Conservation (phyloP, 1,140 invertebrate species). For the Ceratina australensis region DNA sequence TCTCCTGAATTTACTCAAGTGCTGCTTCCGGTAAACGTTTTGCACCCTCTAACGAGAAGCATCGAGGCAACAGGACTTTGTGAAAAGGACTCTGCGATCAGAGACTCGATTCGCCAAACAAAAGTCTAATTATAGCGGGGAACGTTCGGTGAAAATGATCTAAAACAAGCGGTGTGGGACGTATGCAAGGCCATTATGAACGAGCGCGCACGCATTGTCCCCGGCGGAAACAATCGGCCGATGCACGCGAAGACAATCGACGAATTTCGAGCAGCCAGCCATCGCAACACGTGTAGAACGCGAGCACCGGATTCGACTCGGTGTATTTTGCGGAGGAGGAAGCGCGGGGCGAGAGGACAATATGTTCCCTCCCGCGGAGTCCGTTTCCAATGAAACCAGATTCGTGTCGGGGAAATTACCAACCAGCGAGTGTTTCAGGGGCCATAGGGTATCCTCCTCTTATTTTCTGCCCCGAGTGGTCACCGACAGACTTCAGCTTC, state of each 20-base stretch:
- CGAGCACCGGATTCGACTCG: slow-evolving; percentile 11
- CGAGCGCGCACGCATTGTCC: slow-evolving; percentile 10
- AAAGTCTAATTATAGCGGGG: not conserved
- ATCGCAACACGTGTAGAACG: slow-evolving; percentile 17
- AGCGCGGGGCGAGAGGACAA: slow-evolving; percentile 25
- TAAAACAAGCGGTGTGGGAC: not conserved
- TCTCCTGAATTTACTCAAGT: too few species aligned
- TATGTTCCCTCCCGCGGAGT: slow-evolving; percentile 7
- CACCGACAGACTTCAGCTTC: not conserved
- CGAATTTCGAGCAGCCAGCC: slow-evolving; percentile 6
- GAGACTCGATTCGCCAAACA: not conserved
- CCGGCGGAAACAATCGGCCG: not conserved
- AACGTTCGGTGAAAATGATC: not conserved
- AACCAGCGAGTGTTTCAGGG: not conserved
- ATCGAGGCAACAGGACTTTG: too few species aligned
- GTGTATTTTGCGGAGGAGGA: slow-evolving; percentile 20
- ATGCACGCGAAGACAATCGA: not conserved
- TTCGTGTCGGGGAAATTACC: slow-evolving; percentile 29
- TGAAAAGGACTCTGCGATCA: too few species aligned
- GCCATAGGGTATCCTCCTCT: slow-evolving; percentile 5
- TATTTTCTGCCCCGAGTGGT: slow-evolving; percentile 21
- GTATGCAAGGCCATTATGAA: not conserved
- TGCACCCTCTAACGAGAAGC: too few species aligned
- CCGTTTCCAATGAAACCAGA: slow-evolving; percentile 38
- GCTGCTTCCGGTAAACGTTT: too few species aligned